Evolutionary conservation across 2,113 vertebrate species (phyloP), one percentile per base, ranked within the genome.

Genomic region (Erinaceus europaeus): DNA sequence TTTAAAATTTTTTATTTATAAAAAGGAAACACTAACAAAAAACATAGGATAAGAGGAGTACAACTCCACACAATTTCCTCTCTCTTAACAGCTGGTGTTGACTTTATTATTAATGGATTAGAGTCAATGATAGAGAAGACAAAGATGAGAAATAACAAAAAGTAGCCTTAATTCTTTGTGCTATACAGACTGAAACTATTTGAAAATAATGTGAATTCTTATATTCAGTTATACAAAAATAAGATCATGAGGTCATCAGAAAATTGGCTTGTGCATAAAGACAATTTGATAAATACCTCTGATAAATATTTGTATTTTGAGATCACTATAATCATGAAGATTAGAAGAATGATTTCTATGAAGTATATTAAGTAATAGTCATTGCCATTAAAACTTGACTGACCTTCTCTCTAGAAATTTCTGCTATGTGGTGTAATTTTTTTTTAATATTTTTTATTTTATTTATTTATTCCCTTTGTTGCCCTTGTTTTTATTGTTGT

Each of bases 351-450:
- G 71, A 90, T 65, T 84, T n/a, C 59, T 65, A 55, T 36, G 21
- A 87, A 90, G 40, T 71, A 64, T 20, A 42, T 62, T 87, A 84
- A 78, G 25, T 64, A 91, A 62, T 72, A 86, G 34, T 38, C 36
- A 48, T 62, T 71, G 42, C 9, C 29, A 86, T 67, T 80, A 89
- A 88, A 81, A 84, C 40, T 75, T 86, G 42, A 90, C 52, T 64
- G 57, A 53, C 13, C 74, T 78, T 71, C n/a, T 72, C 36, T 94
- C 18, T 72, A 89, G 52, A 84, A 92, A 92, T 89, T 84, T 34
- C 82, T 57, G 80, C 57, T 29, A 13, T n/a, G n/a, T 32, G 13
- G 40, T 20, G 11, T 72, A 86, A 86, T 84, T 65, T 78, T 86
- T n/a, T n/a, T n/a, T n/a, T n/a, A n/a, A n/a, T n/a, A n/a, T n/a